Percentiles rank a stretch among this genome's conserved stretches.
These are phyloP conservation scores for Drosophila sordidula DNA, from an alignment of 2,888 invertebrate species.

Conservation along the genomic window DNA sequence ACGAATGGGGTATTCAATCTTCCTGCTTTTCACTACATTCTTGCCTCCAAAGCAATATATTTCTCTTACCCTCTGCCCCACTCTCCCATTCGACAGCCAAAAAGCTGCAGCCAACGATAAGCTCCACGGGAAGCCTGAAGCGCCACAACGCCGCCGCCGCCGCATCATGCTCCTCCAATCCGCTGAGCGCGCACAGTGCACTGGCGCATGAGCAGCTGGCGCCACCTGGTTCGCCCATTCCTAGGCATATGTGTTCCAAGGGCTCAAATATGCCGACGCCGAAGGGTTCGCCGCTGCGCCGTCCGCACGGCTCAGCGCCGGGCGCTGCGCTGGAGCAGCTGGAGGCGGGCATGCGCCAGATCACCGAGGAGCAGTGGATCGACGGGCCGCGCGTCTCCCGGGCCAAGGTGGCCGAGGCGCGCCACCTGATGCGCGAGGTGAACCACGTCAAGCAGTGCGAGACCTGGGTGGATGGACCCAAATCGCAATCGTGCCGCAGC, in stretches of 20 bases:
- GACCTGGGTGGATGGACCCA: constrained; percentile 98
- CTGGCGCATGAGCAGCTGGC: constrained; percentile 50
- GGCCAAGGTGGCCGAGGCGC: constrained; percentile 92
- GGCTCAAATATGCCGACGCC: constrained; percentile 86
- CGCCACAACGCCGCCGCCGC: constrained; percentile 42
- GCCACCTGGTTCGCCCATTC: constrained; percentile 63
- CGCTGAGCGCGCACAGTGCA: constrained; percentile 21
- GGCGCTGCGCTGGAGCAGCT: constrained; percentile 67
- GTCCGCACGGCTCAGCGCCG: constrained; percentile 76
- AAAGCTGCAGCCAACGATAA: constrained; percentile 47
- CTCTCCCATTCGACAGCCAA: constrained; percentile 35
- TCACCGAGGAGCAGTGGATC: constrained; percentile 97
- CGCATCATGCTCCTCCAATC: constrained; percentile 24
- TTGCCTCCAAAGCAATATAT: too few species aligned
- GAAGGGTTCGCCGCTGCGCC: constrained; percentile 86
- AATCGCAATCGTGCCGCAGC: constrained; percentile 87
- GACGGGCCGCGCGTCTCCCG: constrained; percentile 96
- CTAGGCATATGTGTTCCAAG: constrained; percentile 81
- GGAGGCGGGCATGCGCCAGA: constrained; percentile 84
- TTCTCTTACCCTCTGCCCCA: too few species aligned
- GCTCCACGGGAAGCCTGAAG: constrained; percentile 57
- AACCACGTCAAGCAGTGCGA: constrained; percentile 92
- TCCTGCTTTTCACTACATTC: background rate
- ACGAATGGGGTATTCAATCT: too few species aligned
- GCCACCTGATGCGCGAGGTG: constrained; percentile 92